These are phyloP conservation scores for Drosophila merina DNA, from an alignment of 2,888 invertebrate species.

Conservation along the genomic window DNA sequence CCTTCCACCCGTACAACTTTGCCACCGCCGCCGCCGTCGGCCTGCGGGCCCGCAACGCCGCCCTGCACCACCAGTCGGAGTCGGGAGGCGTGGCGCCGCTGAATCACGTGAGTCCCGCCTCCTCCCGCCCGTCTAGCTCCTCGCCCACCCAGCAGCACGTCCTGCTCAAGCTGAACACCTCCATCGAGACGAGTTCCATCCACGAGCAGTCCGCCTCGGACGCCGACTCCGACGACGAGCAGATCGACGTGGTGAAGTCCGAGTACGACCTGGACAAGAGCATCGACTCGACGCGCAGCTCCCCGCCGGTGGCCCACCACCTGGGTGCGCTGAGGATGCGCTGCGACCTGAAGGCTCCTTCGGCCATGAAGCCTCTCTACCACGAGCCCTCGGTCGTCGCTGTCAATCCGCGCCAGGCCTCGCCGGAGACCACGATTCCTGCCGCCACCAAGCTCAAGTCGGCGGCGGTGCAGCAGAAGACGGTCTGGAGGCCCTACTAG, in stretches of 20 bases:
- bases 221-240: conserved; percentile 88
- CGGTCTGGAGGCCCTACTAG: conserved; percentile 90
- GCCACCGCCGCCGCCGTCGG: conserved; percentile 81
- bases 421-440: conserved; percentile 79
- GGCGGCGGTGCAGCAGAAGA: conserved; percentile 86
- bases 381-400: conserved; percentile 83
- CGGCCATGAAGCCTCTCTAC: conserved; percentile 84
- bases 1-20: conserved; percentile 86
- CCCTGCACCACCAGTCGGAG: conserved; percentile 55
- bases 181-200: conserved; percentile 87
- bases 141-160: conserved; percentile 80
- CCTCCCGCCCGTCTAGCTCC: conserved; percentile 80
- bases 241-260: conserved; percentile 90
- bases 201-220: conserved; percentile 86
- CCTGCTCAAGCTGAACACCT: conserved; percentile 84
- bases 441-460: conserved; percentile 87
- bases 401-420: conserved; percentile 57
- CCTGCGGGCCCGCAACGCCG: conserved; percentile 76
- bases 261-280: conserved; percentile 85
- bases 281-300: conserved; percentile 78
- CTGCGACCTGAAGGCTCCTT: conserved; percentile 87
- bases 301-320: conserved; percentile 84
- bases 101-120: conserved; percentile 83
- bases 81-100: conserved; percentile 27
- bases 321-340: conserved; percentile 84